phyloP scores from a whole-genome alignment of 2,797 vertebrate genomes.

The Nannoperca australis region DNA sequence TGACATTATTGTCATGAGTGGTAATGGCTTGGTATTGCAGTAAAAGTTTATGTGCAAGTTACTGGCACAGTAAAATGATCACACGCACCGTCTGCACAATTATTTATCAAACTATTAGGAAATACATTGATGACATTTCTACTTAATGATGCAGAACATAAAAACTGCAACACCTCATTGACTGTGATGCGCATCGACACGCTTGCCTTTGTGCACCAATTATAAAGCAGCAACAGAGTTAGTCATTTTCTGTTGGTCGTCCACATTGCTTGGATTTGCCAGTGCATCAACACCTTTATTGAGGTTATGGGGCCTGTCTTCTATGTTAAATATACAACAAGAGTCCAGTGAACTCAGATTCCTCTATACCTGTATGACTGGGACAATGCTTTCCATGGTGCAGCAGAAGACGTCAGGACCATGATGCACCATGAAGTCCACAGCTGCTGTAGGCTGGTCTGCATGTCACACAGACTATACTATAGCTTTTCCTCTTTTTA shows the following conservation, averaged over 20 bases:
- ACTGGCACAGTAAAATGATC: neutral
- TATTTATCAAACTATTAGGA: neutral
- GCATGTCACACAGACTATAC: neutral
- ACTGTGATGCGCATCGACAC: neutral
- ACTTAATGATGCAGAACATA: conserved; percentile 9
- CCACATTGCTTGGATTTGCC: conserved; percentile 8
- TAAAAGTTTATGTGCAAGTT: neutral
- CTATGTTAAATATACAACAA: conserved; percentile 59
- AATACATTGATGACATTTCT: neutral
- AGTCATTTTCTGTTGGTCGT: conserved; percentile 7
- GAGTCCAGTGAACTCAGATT: conserved; percentile 31
- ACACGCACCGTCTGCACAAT: neutral
- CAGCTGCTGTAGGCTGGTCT: neutral
- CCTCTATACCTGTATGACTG: conserved; percentile 7
- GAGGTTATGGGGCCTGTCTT: conserved; percentile 44
- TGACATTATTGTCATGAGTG: neutral
- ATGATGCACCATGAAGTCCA: neutral
- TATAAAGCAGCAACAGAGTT: neutral
- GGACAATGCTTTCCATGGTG: conserved; percentile 61
- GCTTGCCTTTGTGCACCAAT: neutral
- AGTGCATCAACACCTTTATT: conserved; percentile 43
- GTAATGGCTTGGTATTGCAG: neutral
- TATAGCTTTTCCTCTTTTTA: neutral
- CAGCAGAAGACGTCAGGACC: conserved; percentile 32
- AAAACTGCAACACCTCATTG: neutral